Base-by-base conservation (phyloP, 2,797 vertebrate genomes). In the Gymnodraco acuticeps region DNA sequence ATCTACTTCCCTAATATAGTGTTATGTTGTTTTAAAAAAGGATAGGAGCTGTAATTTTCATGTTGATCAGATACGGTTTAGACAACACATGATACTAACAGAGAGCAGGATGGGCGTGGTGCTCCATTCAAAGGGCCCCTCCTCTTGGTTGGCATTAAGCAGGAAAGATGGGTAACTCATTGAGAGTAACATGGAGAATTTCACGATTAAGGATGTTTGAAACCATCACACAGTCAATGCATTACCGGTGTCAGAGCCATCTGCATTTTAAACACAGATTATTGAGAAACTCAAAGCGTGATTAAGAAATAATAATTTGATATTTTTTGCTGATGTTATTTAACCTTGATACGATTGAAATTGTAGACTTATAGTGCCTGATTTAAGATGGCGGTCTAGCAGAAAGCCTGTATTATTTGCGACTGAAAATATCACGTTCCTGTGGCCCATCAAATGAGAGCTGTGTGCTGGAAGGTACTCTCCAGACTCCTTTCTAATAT, bases 401-500 rank as follows among this genome's bases (percentile, higher is more conserved):
- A 80, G 67, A 77, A 42, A 75, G 50, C 4, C 62, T 59, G 61
- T 10, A 16, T 83, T 68, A 58, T 77, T 47, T 65, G 60, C 58
- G 68, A 73, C 63, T 70, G 61, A 81, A 84, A 82, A 19, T 38
- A 66, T 78, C 64, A 54, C n/a, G 0, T 68, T 86, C 70, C 80
- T 73, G 70, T 69, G 58, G 77, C 62, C 77, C 59, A 75, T 89
- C 79, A 72, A 85, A 86, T 85, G 73, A 84, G 80, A 83, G 61
- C 73, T 16, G 60, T 84, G 83, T 75, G 74, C 87, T 91, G 87
- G 85, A 91, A 92, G 91, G 75, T 81, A 81, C 75, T 88, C 88
- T 88, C 91, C 90, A 95, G 94, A 91, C 92, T 90, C 84, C 77
- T 41, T 81, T 85, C 78, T 95, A 94, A 95, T 92, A 83, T 86